Conservation (phyloP, 37 sponge, comb jelly and placozoan genomes). For the Bolinopsis microptera region DNA sequence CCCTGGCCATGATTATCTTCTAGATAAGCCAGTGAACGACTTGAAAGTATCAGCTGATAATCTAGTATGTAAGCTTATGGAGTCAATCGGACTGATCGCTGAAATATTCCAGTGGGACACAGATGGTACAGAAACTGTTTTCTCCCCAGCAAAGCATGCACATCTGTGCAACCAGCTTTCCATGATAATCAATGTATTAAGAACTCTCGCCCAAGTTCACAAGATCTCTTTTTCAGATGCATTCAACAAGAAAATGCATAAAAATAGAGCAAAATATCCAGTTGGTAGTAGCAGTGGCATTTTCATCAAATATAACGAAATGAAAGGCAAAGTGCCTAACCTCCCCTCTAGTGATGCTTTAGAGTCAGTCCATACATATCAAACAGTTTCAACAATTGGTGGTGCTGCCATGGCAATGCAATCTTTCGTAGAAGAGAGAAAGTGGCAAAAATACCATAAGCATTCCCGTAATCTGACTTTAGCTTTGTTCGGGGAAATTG, state of each 20-base stretch:
- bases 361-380: not conserved
- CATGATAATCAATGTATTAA: not conserved
- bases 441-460: not conserved
- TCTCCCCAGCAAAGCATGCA: not conserved
- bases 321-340: not conserved
- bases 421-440: not conserved
- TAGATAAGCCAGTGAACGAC: slow-evolving; percentile 1
- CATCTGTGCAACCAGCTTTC: not conserved
- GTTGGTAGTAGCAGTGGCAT: not conserved
- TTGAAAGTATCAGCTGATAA: not conserved
- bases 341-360: too few species aligned
- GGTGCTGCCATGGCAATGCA: not conserved
- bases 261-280: not conserved
- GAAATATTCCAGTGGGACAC: not conserved
- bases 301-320: not conserved
- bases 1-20: not conserved
- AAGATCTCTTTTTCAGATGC: not conserved
- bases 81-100: not conserved
- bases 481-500: not conserved
- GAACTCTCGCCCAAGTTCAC: not conserved
- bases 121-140: not conserved
- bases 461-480: not conserved
- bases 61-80: not conserved
- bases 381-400: not conserved
- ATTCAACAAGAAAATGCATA: not conserved